Base-by-base conservation (phyloP, 2,888 invertebrate species). In the Pegoplata infirma region DNA sequence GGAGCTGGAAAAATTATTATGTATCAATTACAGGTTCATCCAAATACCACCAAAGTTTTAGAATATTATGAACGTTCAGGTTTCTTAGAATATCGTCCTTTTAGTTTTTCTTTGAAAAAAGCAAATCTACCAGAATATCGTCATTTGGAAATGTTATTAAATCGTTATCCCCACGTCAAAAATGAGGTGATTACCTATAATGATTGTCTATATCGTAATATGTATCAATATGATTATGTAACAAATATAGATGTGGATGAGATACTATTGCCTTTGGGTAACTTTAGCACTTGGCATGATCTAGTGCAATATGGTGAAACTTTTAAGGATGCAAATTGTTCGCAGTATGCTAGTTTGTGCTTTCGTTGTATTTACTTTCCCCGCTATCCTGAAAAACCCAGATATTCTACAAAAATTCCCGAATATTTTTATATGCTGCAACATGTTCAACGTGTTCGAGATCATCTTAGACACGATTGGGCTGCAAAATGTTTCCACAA, bases 151-250 rank as follows among this genome's bases (percentile, higher is more conserved):
- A 36, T 63, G 14, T 0, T 14, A 1, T 49, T 32, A 8, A 49
- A 49, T 49, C 6, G 5, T 8, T 8, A 1, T 7, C 32, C 32
- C 1, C 5, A 49, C 3, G 3, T 3, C 16, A 46, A 16, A 69
- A 97, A 97, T 90, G 98, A 98, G 89, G 91, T 98, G 81, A 95
- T 98, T 83, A 97, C 97, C 6, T 97, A 98, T 90, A 98, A 98
- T 89, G 98, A 98, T 89, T 98, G 98, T 87, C 92, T 98, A 76
- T 98, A 98, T 90, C 94, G 96, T 85, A 95, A 97, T 88, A 93
- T 97, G 91, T 95, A 97, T 89, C 92, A 93, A 81, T 97, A 96
- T 89, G 93, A 95, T 81, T 96, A 96, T 90, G 93, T 97, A 56
- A 96, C 95, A 2, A 91, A 98, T 66, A 91, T 97, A 66, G 98